Base-by-base conservation (phyloP, 2,797 vertebrate genomes). In the Anguilla pacifica region DNA sequence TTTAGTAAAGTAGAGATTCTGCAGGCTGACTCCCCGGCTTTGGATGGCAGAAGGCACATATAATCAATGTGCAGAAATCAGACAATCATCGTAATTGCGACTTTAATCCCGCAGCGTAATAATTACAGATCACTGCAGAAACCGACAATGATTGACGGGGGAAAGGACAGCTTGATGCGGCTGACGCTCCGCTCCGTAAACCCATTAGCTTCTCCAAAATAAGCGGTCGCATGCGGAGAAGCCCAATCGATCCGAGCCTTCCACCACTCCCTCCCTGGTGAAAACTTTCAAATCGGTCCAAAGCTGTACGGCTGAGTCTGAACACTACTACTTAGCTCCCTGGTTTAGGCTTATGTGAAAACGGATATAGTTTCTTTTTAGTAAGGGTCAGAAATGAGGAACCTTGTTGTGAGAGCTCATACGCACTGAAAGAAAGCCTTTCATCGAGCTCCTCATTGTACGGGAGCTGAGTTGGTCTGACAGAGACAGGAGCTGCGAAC, bases 1-100 rank as follows among this genome's bases (percentile, higher is more conserved):
- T 94, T 89, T 51, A 43, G 51, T 72, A 89, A 89, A 94, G 93
- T 93, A 88, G 55, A 86, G 89, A 89, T 94, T 94, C 94, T 61
- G 87, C 92, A 87, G 84, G 92, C 90, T 91, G 92, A 92, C 92
- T 92, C 91, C 90, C 89, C 82, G 91, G 89, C 86, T 90, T 61
- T 59, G 91, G 91, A 93, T 90, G 91, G 11, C 91, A 92, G 90
- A 90, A 89, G 88, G 15, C 89, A 90, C 91, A 88, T 93, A 91
- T 94, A 93, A 95, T 94, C 91, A 91, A 92, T 72, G 89, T 85
- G 89, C 87, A 89, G 92, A 94, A 92, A 94, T 93, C 90, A 94
- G 88, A 93, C 90, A 92, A 91, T 92, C 83, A 85, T 57, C 88
- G 89, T 94, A 93, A 95, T 94, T 93, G 91, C 93, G 90, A 90